Evolutionary conservation across 2,888 invertebrate species (phyloP).

Genomic region (Agrotis clavis): DNA sequence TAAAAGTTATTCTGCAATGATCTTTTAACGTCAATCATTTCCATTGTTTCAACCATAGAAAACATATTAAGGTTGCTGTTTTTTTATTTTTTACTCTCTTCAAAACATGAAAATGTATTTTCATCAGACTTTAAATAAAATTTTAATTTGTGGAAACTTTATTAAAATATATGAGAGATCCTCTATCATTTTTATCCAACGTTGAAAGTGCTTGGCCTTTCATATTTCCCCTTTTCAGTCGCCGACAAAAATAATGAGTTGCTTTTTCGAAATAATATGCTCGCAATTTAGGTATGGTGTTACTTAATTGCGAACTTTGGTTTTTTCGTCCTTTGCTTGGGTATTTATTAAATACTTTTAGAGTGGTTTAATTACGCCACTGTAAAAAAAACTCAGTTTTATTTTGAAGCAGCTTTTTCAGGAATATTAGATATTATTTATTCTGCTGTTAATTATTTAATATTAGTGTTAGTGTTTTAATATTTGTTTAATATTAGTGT

Average conservation of each 20-base stretch:
- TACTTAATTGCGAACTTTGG: constrained; percentile 25
- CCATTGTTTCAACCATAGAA: too few relatives aligned
- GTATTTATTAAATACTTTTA: constrained; percentile 11
- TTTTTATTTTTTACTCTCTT: too few relatives aligned
- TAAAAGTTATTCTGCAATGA: too few relatives aligned
- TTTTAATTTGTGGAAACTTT: constrained; percentile 43
- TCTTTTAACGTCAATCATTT: too few relatives aligned
- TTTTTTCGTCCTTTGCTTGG: constrained; percentile 13
- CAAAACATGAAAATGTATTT: constrained; percentile 1
- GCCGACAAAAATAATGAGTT: constrained; percentile 53
- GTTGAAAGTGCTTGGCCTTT: constrained; percentile 25
- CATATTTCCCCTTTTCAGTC: constrained; percentile 39
- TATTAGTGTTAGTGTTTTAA: too few relatives aligned
- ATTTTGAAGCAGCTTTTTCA: neutral
- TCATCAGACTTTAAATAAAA: constrained; percentile 19
- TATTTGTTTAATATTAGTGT: too few relatives aligned
- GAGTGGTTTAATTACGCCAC: neutral
- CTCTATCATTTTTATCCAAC: constrained; percentile 32
- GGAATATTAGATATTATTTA: neutral
- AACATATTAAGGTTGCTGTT: too few relatives aligned
- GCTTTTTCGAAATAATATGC: constrained; percentile 45
- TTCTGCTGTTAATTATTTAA: neutral
- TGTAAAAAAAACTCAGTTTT: neutral
- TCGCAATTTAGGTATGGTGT: constrained; percentile 33
- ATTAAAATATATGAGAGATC: constrained; percentile 57